Percentiles rank a stretch among this genome's conserved stretches.
Conservation (phyloP, 2,113 vertebrate species). For the Heptranchias perlo region DNA sequence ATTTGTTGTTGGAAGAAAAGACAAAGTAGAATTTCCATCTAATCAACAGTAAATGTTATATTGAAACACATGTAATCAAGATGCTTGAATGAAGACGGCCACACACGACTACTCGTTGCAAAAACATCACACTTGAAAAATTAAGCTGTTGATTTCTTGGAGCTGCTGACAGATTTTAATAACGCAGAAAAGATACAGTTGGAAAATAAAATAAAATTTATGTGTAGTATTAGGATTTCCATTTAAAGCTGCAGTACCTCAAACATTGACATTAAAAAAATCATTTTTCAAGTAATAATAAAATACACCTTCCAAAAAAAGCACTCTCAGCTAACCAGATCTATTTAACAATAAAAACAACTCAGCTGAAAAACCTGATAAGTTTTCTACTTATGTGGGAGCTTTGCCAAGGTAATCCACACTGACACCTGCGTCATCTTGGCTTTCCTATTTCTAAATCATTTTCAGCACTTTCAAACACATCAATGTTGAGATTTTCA, state of each 20-base stretch:
- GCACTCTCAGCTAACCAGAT: neutral
- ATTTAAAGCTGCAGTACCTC: slow-evolving; percentile 10
- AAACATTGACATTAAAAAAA: neutral
- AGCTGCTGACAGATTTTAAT: neutral
- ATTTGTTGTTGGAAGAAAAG: neutral
- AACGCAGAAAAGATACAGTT: neutral
- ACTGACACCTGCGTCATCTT: neutral
- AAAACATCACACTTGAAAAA: neutral
- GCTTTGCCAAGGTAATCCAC: neutral
- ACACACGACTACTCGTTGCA: neutral
- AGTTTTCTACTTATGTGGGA: neutral
- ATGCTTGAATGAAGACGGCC: neutral
- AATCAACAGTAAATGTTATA: neutral
- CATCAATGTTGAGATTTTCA: neutral
- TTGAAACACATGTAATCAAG: neutral
- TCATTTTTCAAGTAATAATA: neutral
- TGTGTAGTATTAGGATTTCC: neutral
- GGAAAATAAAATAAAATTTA: neutral
- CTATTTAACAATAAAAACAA: slow-evolving; percentile 11
- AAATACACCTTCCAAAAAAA: neutral
- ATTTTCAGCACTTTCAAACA: neutral
- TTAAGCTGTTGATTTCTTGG: neutral
- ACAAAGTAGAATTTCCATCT: neutral
- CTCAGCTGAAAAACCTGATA: neutral
- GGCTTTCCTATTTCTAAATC: neutral